Evolutionary conservation across 2,113 vertebrate species (phyloP), one percentile per base, ranked within the genome.

Genomic region (Numida meleagris): DNA sequence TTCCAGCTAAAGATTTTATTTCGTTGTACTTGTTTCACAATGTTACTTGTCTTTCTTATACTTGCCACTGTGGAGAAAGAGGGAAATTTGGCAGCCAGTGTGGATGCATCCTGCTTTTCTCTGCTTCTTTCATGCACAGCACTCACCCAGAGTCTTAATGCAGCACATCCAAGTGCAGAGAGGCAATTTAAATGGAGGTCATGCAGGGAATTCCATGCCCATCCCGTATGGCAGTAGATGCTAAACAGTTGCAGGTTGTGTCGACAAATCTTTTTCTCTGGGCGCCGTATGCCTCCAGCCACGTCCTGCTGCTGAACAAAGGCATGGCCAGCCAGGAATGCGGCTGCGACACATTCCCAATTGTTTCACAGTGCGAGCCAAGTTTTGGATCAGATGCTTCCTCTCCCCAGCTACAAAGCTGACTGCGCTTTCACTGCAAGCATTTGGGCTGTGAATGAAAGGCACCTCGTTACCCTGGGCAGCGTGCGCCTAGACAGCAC

Each of bases 221-320:
- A 3, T 9, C 57, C 68, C 70, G 0, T 4, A 1, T 1, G 50
- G 72, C 80, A 46, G 63, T 4, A 14, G 70, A 16, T 48, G 14
- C 77, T 3, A 12, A 10, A 4, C 15, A 27, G 25, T 9, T 57
- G 24, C 45, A 0, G n/a, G 31, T 31, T 91, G n/a, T 71, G 53
- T 3, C 27, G 1, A 5, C 48, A 7, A 5, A 16, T 50, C 31
- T 38, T 24, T 3, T 73, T 24, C 3, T 61, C 5, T 5, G 5
- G 46, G 66, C 83, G 18, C 74, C 42, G 0, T 12, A 2, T 10
- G 76, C 5, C 59, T 45, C 53, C 3, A 3, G 76, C 65, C 9
- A 0, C 6, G 1, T 53, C 38, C 77, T 40, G 24, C 3, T 2
- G 16, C 5, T 42, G 7, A 21, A 1, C 4, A 27, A 53, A 2